A percentile compares a stretch with the other conserved stretches of the same genome.
These are phyloP conservation scores for Phenganax marumi DNA, from an alignment of 92 coral and sea anemone species.

Conservation along the genomic window DNA sequence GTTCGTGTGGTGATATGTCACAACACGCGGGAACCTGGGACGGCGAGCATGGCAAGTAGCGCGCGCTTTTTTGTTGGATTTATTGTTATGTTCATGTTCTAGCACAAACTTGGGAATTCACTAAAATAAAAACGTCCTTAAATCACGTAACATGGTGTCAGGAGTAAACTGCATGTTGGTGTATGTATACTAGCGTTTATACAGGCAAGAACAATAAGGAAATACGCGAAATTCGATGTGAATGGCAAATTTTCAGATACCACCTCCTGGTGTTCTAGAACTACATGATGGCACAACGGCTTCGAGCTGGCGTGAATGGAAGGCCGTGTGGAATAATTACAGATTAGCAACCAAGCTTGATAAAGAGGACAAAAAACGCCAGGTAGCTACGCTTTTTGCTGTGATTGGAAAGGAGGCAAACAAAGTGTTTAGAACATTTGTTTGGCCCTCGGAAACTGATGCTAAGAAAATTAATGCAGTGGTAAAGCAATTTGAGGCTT, in stretches of 20 bases:
- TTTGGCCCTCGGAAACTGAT: slow-evolving; percentile 34
- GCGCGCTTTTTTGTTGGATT: too few relatives aligned
- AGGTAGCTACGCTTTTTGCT: slow-evolving; percentile 45
- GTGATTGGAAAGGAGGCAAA: slow-evolving; percentile 49
- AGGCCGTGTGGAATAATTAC: slow-evolving; percentile 39
- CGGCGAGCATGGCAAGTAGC: too few relatives aligned
- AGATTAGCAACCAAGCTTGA: slow-evolving; percentile 39
- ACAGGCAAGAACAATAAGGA: not conserved
- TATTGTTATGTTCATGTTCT: too few relatives aligned
- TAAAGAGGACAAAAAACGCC: slow-evolving; percentile 43
- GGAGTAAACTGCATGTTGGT: not conserved
- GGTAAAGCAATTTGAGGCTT: slow-evolving; percentile 9
- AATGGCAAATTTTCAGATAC: slow-evolving; percentile 56
- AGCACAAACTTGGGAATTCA: too few relatives aligned
- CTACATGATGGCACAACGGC: slow-evolving; percentile 29
- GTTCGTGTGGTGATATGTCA: too few relatives aligned
- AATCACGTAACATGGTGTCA: too few relatives aligned
- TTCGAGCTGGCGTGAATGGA: slow-evolving; percentile 38
- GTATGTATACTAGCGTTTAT: not conserved
- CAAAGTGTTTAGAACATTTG: slow-evolving; percentile 46
- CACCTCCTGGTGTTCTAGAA: slow-evolving; percentile 54
- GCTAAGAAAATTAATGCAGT: slow-evolving; percentile 9
- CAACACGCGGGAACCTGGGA: too few relatives aligned
- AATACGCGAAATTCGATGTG: not conserved
- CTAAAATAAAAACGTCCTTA: too few relatives aligned